Base-by-base conservation (phyloP, 2,888 invertebrate species). In the Lissocephala sabroskyi region DNA sequence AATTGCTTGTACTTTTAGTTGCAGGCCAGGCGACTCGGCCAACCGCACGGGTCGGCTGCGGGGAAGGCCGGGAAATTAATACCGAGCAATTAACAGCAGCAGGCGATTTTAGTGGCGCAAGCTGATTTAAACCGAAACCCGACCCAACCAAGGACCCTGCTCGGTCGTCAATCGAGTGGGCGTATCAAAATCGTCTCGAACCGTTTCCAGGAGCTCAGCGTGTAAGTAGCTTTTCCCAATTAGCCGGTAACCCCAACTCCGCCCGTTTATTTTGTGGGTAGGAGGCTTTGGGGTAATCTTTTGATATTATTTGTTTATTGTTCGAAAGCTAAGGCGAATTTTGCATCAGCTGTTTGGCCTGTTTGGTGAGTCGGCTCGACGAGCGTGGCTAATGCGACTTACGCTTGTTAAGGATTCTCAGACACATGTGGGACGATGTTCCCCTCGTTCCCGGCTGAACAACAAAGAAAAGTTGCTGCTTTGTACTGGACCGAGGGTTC, bases 61-160 rank as follows among this genome's bases (percentile, higher is more conserved):
- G 26, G 18, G 26, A 18, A 18, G 5, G 3, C 40, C 71, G 67
- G 67, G 80, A 82, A 82, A 82, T 82, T 82, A 82, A 82, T 82
- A 82, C 76, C 73, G 58, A 68, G 79, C 81, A 81, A 82, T 82
- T 82, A 82, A 82, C 74, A 68, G 67, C 67, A 78, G 73, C 77
- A 64, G 65, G 63, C 74, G 68, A 78, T 79, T 82, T 39, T 68
- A 65, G 67, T 61, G 58, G 48, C 56, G n/a, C 53, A 58, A 61
- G 52, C 67, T 79, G 81, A 81, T 80, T 81, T 75, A 71, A 66
- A 46, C 58, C 16, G 39, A 39, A 46, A 56, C 32, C 53, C 40
- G 19, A 32, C 32, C 40, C 49, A 50, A 32, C 33, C 36, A n/a
- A n/a, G n/a, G n/a, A n/a, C n/a, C n/a, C n/a, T n/a, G n/a, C n/a